Base-by-base conservation (phyloP, 2,888 invertebrate species). In the Xestoiulus laeticollis region DNA sequence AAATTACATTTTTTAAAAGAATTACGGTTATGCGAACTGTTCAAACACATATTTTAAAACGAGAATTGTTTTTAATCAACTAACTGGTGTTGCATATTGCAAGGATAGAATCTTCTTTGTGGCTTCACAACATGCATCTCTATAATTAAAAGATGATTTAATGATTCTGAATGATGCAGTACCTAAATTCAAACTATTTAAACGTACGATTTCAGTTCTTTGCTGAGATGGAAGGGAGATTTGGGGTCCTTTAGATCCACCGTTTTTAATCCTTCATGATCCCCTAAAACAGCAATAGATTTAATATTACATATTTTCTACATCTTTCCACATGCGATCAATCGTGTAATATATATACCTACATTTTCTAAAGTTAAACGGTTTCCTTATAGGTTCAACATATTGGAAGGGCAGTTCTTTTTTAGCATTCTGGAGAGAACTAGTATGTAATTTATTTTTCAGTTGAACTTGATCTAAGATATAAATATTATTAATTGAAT, bases 81-180 rank as follows among this genome's bases (percentile, higher is more conserved):
- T 93, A 89, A 93, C 94, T 43, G 93, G 92, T 0, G 94, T 94
- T 87, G 95, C 94, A 92, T 95, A 95, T 89, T 94, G 94, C 32
- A 97, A 92, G 53, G 94, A 94, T 90, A 96, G 96, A 85, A 96
- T 91, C 89, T 93, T 94, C 91, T 95, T 95, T 0, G 97, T 95
- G 1, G 43, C 43, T 38, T 32, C 84, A 84, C 43, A 26, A 68
- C 68, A 68, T 12, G 10, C 16, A 33, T 33, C 84, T 19, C 84
- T 84, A 19, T n/a, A 84, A 84, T 33, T 6, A 33, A 84, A 33
- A 16, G 2, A 10, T 30, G n/a, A 82, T 14, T 82, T 33, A 83
- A 12, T 33, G 32, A 22, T 30, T 4, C 19, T 82, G 12, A 8
- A 82, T 30, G 82, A 82, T 82, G 82, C 82, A 12, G 16, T 48